These are phyloP conservation scores for Cavia aperea DNA, from an alignment of 2,113 vertebrate species.

Conservation along the genomic window DNA sequence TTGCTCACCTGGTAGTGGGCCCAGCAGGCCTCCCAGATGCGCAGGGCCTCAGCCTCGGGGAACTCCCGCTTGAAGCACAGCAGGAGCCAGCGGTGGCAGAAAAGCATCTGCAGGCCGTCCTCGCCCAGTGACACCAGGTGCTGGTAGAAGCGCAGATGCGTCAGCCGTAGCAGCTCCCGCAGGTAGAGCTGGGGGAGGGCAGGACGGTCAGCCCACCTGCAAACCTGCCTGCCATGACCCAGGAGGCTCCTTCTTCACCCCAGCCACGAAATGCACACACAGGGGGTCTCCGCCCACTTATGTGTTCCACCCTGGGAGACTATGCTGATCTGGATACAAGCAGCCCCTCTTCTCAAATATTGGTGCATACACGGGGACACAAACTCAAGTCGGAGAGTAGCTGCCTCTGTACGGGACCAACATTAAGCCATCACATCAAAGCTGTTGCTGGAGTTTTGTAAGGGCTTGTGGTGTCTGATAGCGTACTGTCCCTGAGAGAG, in stretches of 20 bases:
- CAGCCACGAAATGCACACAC: rapidly evolving
- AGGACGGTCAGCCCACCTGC: rapidly evolving
- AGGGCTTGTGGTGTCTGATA: neutral
- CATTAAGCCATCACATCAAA: neutral
- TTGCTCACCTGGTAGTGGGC: slow-evolving; percentile 92
- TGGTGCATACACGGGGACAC: neutral
- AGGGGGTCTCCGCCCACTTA: rapidly evolving
- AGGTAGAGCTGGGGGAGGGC: slow-evolving; percentile 81
- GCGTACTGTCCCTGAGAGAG: neutral
- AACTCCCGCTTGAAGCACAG: slow-evolving; percentile 99
- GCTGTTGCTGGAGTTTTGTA: neutral
- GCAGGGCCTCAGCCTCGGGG: slow-evolving; percentile 90
- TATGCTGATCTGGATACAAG: neutral
- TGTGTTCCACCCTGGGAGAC: neutral
- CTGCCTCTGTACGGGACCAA: neutral
- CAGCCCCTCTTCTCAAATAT: neutral
- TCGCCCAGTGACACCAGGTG: slow-evolving; percentile 90
- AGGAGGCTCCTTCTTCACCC: rapidly evolving
- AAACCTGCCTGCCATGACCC: neutral
- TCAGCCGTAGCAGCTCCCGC: slow-evolving; percentile 91
- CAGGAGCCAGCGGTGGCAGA: slow-evolving; percentile 98
- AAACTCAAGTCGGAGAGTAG: neutral
- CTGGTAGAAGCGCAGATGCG: slow-evolving; percentile 87
- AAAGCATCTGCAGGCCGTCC: slow-evolving; percentile 96
- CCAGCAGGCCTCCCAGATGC: slow-evolving; percentile 99